These are phyloP conservation scores for Loris lydekkerianus DNA, from an alignment of 2,797 vertebrate genomes.

Conservation along the genomic window DNA sequence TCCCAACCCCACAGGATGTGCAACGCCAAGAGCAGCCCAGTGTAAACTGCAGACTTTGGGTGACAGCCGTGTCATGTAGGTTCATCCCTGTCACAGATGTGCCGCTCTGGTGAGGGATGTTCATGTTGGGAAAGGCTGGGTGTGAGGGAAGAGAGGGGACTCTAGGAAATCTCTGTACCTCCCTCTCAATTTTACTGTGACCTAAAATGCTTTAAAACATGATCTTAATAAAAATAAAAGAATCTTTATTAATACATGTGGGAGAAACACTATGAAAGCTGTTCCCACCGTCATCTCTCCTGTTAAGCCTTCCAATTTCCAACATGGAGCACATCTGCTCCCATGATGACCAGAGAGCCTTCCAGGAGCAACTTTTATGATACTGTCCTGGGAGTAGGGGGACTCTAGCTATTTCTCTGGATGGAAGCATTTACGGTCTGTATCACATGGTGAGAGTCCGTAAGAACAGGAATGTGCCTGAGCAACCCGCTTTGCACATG, in stretches of 20 bases:
- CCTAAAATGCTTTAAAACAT: neutral
- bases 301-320: neutral
- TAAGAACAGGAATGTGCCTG: neutral
- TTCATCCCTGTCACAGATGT: too few species aligned
- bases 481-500: neutral
- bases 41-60: neutral
- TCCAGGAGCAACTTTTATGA: neutral
- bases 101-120: neutral
- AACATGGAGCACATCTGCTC: neutral
- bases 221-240: neutral
- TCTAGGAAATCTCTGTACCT: neutral
- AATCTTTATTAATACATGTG: neutral
- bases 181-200: neutral
- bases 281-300: neutral
- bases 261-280: neutral
- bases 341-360: neutral
- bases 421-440: neutral
- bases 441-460: neutral
- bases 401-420: neutral
- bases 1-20: neutral
- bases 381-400: neutral
- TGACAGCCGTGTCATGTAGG: neutral
- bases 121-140: neutral
- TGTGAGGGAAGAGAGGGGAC: rapidly evolving
- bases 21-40: neutral